Base-by-base conservation (phyloP, 2,113 vertebrate genomes). In the Rhinoptilus africanus region DNA sequence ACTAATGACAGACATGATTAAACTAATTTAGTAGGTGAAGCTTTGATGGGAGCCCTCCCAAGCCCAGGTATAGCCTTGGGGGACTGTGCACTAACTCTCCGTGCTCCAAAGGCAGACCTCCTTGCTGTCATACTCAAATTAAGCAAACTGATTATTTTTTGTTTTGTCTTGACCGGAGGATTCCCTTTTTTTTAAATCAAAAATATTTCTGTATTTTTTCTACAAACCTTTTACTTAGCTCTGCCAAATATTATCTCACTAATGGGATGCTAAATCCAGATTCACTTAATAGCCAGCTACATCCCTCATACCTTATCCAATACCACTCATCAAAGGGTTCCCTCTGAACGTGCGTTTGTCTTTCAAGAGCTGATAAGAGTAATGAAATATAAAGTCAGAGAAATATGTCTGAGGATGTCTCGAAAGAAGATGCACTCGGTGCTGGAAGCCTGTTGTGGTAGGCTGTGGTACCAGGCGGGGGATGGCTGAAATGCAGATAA, bases 1-100 rank as follows among this genome's bases (percentile, higher is more conserved):
- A 84, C 57, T 90, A 82, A 96, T 71, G 92, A 80, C 86, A 92
- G 88, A 59, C 43, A 35, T 18, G 78, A 90, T 79, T 90, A 74
- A 95, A 91, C 57, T 90, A 39, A 94, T 96, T 92, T 11, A 59
- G 59, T 8, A 60, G 89, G 90, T 73, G 94, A 85, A 56, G 69
- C 27, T 67, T 35, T 14, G 14, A 19, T 47, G 54, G 88, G 68
- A 81, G 79, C 69, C 51, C 74, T 51, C 14, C 4, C 81, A 54
- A 85, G 35, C 45, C 50, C 92, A 94, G 91, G 94, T 84, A 6
- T 17, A 63, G 89, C 92, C 78, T 1, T 14, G 34, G 74, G 62
- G 76, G 68, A 47, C 64, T 4, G 1, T 3, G 37, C 26, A 2
- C 14, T 10, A 8, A 23, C 69, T 45, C 50, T 23, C 63, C 17